Conservation (phyloP, 2,797 vertebrate genomes). For the Discoglossus pictus region DNA sequence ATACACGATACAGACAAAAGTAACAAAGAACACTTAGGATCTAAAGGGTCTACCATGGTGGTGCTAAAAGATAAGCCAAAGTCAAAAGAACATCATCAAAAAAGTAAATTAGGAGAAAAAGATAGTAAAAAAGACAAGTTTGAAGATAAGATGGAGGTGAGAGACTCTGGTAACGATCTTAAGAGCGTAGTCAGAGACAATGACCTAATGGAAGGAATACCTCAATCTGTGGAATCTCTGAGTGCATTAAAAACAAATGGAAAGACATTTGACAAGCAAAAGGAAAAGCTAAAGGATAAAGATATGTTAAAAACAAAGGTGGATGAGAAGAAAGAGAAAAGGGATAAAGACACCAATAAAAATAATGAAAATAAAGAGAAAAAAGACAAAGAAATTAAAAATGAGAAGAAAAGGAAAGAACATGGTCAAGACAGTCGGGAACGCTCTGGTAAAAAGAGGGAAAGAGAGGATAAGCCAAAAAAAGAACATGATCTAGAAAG, state of each 20-base stretch:
- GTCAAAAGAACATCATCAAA: not conserved
- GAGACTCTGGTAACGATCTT: not conserved
- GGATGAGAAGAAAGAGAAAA: not conserved
- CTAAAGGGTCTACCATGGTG: not conserved
- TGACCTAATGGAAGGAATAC: not conserved
- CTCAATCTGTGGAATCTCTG: not conserved
- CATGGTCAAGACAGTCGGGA: not conserved
- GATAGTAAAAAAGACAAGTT: not conserved
- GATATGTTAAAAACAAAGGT: not conserved
- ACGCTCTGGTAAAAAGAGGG: slow-evolving; percentile 26
- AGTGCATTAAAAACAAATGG: not conserved
- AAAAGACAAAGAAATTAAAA: not conserved
- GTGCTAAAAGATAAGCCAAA: not conserved
- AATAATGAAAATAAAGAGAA: not conserved
- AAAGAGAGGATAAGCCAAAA: not conserved
- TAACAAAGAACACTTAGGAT: not conserved
- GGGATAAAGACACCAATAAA: not conserved
- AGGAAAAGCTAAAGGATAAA: slow-evolving; percentile 1
- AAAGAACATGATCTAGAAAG: not conserved
- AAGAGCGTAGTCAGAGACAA: not conserved
- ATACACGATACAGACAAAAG: not conserved
- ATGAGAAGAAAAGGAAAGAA: not conserved
- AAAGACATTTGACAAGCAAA: not conserved
- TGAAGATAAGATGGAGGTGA: not conserved
- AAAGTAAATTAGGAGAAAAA: not conserved